A percentile compares a stretch with the other conserved stretches of the same genome.
These are phyloP conservation scores for Branchellion lobata DNA, from an alignment of 2,888 invertebrate genomes.

Conservation along the genomic window DNA sequence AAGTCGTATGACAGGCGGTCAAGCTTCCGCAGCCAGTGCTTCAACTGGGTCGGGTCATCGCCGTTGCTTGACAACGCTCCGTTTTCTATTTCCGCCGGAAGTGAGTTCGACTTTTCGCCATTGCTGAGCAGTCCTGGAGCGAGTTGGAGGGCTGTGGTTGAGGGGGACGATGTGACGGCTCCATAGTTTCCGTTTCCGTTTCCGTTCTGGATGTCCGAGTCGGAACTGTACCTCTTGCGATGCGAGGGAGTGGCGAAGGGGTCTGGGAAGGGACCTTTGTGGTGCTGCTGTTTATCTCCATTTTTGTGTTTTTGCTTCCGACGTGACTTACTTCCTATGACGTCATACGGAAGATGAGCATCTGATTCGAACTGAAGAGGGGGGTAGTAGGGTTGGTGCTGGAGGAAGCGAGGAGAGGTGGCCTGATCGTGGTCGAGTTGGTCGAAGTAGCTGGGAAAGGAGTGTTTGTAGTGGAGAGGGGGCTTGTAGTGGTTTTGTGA, in stretches of 20 bases:
- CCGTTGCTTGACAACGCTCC: constrained; percentile 49
- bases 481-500: constrained; percentile 13
- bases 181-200: constrained; percentile 21
- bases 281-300: no score
- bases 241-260: constrained; percentile 5
- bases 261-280: not conserved
- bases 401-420: not conserved
- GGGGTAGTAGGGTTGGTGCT: constrained; percentile 23
- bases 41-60: constrained; percentile 57
- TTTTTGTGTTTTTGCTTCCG: not conserved
- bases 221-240: constrained; percentile 72
- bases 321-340: not conserved
- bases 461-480: not conserved
- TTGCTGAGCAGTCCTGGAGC: not conserved
- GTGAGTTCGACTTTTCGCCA: constrained; percentile 52
- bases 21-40: constrained; percentile 60
- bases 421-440: constrained; percentile 7
- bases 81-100: constrained; percentile 55
- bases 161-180: constrained; percentile 27
- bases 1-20: constrained; percentile 64
- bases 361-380: constrained; percentile 15
- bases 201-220: constrained; percentile 73
- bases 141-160: not conserved
- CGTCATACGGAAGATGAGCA: not conserved
- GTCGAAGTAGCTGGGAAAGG: constrained; percentile 28